Evolutionary conservation across 2,113 vertebrate species (phyloP), one percentile per base, ranked within the genome.

Genomic region (Scophthalmus maximus): DNA sequence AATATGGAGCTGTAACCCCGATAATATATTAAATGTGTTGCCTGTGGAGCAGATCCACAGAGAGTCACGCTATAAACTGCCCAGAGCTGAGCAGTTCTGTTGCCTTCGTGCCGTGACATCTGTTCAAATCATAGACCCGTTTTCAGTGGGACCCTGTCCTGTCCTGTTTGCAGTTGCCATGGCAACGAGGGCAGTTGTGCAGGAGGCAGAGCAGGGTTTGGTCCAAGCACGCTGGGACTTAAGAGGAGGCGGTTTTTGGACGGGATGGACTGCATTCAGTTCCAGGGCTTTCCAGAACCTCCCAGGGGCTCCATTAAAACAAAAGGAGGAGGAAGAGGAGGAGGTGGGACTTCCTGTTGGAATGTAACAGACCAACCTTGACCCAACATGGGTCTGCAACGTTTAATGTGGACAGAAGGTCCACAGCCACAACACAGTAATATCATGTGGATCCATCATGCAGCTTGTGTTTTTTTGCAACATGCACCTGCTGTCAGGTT

Each of bases 241-340:
- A 79, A 78, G 84, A 88, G 87, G 91, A 93, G 36, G 32, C 5
- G 32, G 32, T 6, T 5, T 92, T 96, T 96, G 95, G 95, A 96
- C 93, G 93, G 94, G 94, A 96, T 95, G 94, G 93, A 93, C 92
- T 85, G 91, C 87, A 90, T 79, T 95, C 85, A 20, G 93, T 95
- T 96, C 95, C 97, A 97, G 95, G 94, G 95, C 95, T 95, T 92
- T 95, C 92, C 57, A 89, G 89, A 92, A 87, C 69, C 77, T 97
- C 96, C 95, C 96, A 82, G 87, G 95, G 95, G 96, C 89, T 95
- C 96, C 94, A 94, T 98, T 95, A 96, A 93, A 94, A 94, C 95
- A 96, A 92, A 93, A 93, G 84, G 79, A 91, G 78, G 71, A 75
- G 78, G 82, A 57, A 76, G 82, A 77, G 74, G 83, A 81, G 86